phyloP scores from a whole-genome alignment of 2,888 invertebrate species.

The Odontocerum albicorne region DNA sequence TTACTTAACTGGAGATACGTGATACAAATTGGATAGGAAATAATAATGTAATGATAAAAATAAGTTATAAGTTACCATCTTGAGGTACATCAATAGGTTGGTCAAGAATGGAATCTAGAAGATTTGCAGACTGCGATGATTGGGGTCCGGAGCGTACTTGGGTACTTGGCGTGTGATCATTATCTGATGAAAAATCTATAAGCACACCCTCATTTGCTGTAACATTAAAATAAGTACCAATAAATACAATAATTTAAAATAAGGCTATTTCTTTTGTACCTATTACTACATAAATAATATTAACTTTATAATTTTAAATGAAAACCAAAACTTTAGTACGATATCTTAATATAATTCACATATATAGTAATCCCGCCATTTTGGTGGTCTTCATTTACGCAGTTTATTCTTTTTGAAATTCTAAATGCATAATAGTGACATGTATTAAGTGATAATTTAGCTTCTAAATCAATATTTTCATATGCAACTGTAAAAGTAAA shows the following conservation, averaged over 20 bases:
- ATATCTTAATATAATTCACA: too few species aligned
- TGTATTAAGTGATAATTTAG: too few species aligned
- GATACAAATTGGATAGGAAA: background rate
- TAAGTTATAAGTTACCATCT: slow-evolving; percentile 44
- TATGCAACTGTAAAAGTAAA: too few species aligned
- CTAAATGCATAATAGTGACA: too few species aligned
- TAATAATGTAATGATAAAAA: slow-evolving; percentile 5
- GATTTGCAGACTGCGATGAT: slow-evolving; percentile 10
- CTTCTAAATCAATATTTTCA: too few species aligned
- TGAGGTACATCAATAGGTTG: slow-evolving; percentile 74
- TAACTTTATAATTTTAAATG: too few species aligned
- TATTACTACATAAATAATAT: too few species aligned
- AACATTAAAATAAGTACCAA: slow-evolving; percentile 35
- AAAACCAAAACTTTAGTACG: too few species aligned
- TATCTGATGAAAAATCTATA: slow-evolving; percentile 72
- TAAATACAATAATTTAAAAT: background rate
- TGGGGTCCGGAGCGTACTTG: background rate
- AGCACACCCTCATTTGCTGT: slow-evolving; percentile 67
- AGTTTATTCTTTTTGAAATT: too few species aligned
- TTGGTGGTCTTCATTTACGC: too few species aligned
- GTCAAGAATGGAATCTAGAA: slow-evolving; percentile 63
- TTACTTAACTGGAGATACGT: too few species aligned
- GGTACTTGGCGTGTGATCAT: slow-evolving; percentile 40
- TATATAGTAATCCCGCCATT: too few species aligned
- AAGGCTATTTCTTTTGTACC: background rate